Percentiles rank a stretch among this genome's conserved stretches.
Conservation (phyloP, 2,113 vertebrate genomes). For the Centropus bengalensis region DNA sequence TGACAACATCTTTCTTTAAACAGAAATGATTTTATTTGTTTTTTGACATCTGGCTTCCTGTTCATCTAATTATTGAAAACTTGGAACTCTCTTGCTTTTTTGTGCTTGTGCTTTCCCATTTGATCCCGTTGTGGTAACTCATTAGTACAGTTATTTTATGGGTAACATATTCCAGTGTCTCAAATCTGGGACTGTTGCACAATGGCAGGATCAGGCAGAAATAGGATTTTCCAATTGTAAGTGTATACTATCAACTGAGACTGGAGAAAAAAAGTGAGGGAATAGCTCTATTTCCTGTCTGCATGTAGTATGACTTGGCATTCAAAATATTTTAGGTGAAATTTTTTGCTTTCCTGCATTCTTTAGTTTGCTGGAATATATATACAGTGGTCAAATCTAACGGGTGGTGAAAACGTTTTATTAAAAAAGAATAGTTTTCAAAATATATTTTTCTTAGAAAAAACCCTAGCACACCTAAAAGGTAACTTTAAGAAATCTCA, state of each 20-base stretch:
- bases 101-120: neutral
- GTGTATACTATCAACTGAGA: neutral
- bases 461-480: neutral
- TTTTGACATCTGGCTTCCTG: neutral
- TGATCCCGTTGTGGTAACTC: neutral
- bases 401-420: neutral
- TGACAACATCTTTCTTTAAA: neutral
- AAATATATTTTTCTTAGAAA: neutral
- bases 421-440: neutral
- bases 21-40: neutral
- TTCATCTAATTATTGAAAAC: neutral
- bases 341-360: neutral
- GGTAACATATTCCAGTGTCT: neutral
- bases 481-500: neutral
- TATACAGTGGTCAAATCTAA: neutral
- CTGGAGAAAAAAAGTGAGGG: neutral
- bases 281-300: neutral
- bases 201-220: neutral
- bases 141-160: neutral
- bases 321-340: constrained; percentile 7
- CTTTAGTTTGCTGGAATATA: neutral
- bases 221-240: neutral
- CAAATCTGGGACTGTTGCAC: neutral
- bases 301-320: neutral
- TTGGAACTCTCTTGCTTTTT: neutral